These are phyloP conservation scores for Danionella cerebrum DNA, from an alignment of 2,113 vertebrate species.

Conservation along the genomic window DNA sequence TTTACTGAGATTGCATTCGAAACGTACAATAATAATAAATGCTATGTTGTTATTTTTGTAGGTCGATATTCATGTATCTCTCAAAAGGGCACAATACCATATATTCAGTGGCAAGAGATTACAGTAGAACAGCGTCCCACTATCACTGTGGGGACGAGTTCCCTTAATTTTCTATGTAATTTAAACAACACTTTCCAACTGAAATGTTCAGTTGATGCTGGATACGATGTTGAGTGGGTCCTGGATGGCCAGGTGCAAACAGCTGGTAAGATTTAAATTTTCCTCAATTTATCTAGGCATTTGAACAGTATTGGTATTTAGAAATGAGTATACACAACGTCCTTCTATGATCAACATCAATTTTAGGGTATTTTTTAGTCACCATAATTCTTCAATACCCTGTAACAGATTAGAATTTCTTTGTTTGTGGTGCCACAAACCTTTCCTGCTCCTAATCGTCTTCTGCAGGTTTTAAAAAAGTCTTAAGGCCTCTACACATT, in stretches of 20 bases:
- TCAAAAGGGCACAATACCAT: background rate
- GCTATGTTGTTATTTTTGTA: constrained; percentile 1
- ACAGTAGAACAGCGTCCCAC: constrained; percentile 39
- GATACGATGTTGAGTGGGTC: background rate
- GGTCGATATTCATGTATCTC: constrained; percentile 48
- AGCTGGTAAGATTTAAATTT: too few relatives aligned
- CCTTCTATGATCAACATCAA: too few relatives aligned
- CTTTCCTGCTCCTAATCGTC: too few relatives aligned
- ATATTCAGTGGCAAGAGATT: constrained; percentile 31
- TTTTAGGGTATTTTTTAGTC: too few relatives aligned
- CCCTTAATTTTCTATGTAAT: background rate
- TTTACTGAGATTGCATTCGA: background rate
- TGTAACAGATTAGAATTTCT: too few relatives aligned
- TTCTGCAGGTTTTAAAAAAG: too few relatives aligned
- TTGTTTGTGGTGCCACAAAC: too few relatives aligned
- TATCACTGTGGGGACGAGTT: constrained; percentile 6
- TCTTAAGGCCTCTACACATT: too few relatives aligned
- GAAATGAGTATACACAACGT: too few relatives aligned
- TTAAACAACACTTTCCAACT: background rate
- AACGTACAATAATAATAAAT: background rate
- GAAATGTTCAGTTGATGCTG: background rate
- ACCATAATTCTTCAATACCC: too few relatives aligned
- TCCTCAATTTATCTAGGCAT: too few relatives aligned
- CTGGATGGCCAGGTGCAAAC: background rate
- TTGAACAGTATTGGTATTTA: too few relatives aligned